A percentile compares a stretch with the other conserved stretches of the same genome.
These are phyloP conservation scores for Ommatoiulus sabulosus DNA, from an alignment of 2,888 invertebrate species.

Conservation along the genomic window DNA sequence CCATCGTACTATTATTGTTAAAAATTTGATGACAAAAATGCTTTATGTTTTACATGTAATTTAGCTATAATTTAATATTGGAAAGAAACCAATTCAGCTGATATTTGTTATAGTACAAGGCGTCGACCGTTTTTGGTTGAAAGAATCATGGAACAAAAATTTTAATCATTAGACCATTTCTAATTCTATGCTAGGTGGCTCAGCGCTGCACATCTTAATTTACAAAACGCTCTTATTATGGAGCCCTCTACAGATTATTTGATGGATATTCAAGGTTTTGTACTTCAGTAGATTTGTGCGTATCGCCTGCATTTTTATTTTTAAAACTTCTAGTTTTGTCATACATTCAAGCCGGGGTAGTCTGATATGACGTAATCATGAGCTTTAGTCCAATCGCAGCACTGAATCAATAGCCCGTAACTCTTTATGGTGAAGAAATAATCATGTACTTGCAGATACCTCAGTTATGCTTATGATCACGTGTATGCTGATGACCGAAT, in stretches of 20 bases:
- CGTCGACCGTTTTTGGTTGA: constrained; percentile 39
- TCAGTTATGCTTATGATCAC: too few relatives aligned
- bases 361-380: neutral
- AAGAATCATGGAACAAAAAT: constrained; percentile 41
- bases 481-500: too few relatives aligned
- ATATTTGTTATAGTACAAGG: constrained; percentile 51
- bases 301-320: neutral
- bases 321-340: neutral
- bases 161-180: constrained; percentile 30
- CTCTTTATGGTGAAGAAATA: too few relatives aligned
- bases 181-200: neutral
- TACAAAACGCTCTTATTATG: neutral
- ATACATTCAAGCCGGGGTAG: neutral
- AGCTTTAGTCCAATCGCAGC: neutral
- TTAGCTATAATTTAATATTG: constrained; percentile 47
- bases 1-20: constrained; percentile 51
- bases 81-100: constrained; percentile 49
- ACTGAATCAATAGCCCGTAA: neutral
- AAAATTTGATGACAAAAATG: constrained; percentile 52
- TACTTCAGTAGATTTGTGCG: neutral
- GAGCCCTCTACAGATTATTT: neutral
- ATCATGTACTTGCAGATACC: too few relatives aligned
- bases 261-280: neutral
- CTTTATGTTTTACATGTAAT: constrained; percentile 53
- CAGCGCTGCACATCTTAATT: neutral